A percentile compares a stretch with the other conserved stretches of the same genome.
phyloP scores from a whole-genome alignment of 2,113 vertebrate species.

The Grammomys dolichurus region DNA sequence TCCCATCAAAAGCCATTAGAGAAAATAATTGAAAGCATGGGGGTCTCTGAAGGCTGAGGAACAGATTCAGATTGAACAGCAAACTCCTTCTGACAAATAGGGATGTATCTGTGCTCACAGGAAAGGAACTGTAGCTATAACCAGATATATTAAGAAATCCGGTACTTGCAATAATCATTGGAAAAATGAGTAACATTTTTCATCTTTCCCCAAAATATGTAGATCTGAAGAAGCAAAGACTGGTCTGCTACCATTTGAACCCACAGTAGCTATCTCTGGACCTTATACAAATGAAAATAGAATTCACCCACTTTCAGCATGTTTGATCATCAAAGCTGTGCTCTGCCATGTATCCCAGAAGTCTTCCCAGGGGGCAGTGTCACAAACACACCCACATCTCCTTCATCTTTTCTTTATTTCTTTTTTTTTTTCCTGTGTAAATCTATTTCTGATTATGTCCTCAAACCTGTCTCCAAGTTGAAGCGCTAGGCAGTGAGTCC shows the following conservation, averaged over 20 bases:
- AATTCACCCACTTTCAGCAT: not conserved
- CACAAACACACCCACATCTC: not conserved
- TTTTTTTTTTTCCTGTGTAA: not conserved
- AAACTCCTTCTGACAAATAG: constrained; percentile 37
- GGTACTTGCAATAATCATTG: constrained; percentile 24
- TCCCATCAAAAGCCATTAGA: constrained; percentile 18
- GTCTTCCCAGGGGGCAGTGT: not conserved
- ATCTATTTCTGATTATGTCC: not conserved
- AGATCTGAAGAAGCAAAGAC: constrained; percentile 33
- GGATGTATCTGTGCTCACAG: not conserved
- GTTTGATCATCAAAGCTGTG: not conserved
- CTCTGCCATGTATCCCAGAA: not conserved
- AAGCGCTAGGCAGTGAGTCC: not conserved
- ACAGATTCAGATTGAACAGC: not conserved
- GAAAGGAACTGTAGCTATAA: not conserved
- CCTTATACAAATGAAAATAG: not conserved
- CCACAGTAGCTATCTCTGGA: not conserved
- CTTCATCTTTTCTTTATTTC: not conserved
- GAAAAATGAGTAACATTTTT: constrained; percentile 49
- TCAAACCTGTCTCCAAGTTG: not conserved
- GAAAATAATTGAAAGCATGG: constrained; percentile 27
- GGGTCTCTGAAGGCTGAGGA: not conserved
- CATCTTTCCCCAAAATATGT: constrained; percentile 32
- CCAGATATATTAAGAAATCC: not conserved
- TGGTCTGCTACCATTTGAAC: not conserved